A percentile compares a stretch with the other conserved stretches of the same genome.
These are phyloP conservation scores for Malurus melanocephalus DNA, from an alignment of 2,113 vertebrate genomes.

Conservation along the genomic window DNA sequence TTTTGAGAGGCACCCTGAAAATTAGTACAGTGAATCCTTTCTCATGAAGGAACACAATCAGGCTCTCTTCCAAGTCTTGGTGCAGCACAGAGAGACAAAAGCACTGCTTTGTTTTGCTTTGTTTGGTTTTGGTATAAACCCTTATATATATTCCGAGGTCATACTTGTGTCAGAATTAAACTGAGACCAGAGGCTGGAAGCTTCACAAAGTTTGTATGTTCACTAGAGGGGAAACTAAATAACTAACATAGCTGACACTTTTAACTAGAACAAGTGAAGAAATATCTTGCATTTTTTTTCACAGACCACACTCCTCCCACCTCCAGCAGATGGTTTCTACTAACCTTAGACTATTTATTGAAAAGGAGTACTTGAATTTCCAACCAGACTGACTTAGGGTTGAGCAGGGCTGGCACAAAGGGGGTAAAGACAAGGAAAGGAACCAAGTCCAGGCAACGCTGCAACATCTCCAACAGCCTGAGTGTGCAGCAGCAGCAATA, in stretches of 20 bases:
- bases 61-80: background rate
- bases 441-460: background rate
- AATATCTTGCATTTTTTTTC: background rate
- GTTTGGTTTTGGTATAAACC: background rate
- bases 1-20: background rate
- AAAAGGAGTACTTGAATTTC: background rate
- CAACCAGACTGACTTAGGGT: background rate
- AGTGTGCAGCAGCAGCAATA: background rate
- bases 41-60: background rate
- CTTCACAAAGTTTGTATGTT: background rate
- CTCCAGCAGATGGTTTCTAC: background rate
- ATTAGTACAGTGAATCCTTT: background rate
- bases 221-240: background rate
- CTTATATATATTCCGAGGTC: background rate
- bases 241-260: background rate
- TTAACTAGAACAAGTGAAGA: background rate
- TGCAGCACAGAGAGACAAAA: background rate
- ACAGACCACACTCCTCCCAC: background rate
- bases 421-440: background rate
- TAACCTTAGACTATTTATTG: background rate
- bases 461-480: background rate
- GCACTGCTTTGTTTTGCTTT: background rate
- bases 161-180: background rate
- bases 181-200: background rate
- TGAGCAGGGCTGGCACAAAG: background rate